Percentiles rank a stretch among this genome's conserved stretches.
phyloP scores from a whole-genome alignment of 2,797 vertebrate species.

The Pseudochirops cupreus region DNA sequence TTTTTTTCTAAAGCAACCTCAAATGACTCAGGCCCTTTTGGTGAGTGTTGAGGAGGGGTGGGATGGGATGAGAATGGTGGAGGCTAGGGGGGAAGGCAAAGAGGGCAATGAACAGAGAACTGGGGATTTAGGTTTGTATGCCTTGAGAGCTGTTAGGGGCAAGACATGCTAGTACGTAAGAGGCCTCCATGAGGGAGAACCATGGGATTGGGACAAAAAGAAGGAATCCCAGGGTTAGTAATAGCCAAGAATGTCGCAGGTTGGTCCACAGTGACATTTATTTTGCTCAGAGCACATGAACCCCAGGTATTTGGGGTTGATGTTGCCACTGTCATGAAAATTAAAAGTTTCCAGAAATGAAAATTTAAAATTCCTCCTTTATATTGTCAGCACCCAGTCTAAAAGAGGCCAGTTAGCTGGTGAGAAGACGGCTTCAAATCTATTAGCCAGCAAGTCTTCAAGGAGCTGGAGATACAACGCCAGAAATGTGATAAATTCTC shows the following conservation, averaged over 20 bases:
- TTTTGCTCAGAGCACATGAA: not conserved
- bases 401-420: conserved; percentile 4
- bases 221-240: not conserved
- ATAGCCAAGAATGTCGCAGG: not conserved
- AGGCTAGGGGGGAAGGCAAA: not conserved
- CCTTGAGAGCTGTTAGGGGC: not conserved
- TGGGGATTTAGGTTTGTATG: not conserved
- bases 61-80: not conserved
- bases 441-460: conserved; percentile 22
- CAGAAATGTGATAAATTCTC: not conserved
- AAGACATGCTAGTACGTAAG: not conserved
- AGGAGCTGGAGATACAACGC: conserved; percentile 15
- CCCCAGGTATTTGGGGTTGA: not conserved
- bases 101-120: not conserved
- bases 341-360: conserved; percentile 22
- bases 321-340: not conserved
- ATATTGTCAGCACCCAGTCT: not conserved
- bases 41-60: not conserved
- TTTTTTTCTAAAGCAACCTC: conserved; percentile 35
- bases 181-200: not conserved
- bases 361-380: conserved; percentile 26
- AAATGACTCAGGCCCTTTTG: not conserved
- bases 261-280: not conserved
- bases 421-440: conserved; percentile 19
- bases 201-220: not conserved